Conservation (phyloP, 1,140 invertebrate species). For the Lepidurus couesii region DNA sequence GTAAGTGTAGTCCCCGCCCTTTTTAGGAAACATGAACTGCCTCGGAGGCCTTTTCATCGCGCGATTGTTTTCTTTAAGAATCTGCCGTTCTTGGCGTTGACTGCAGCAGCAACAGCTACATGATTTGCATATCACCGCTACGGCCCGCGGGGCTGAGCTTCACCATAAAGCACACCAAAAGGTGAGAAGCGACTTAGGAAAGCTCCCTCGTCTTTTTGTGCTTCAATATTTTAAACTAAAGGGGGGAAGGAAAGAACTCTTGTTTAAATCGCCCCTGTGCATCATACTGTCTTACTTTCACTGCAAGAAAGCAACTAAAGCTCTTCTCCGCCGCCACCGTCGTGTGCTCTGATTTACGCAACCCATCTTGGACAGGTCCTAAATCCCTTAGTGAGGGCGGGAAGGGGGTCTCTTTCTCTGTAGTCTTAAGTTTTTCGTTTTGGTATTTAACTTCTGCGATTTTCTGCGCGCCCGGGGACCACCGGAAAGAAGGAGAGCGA, state of each 20-base stretch:
- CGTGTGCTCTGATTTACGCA: neutral
- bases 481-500: neutral
- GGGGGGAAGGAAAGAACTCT: neutral
- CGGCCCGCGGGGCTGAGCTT: neutral
- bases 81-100: neutral
- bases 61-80: conserved; percentile 14
- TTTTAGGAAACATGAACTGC: neutral
- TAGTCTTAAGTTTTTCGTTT: neutral
- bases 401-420: neutral
- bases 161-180: neutral
- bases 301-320: neutral
- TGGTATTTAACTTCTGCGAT: neutral
- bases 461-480: neutral
- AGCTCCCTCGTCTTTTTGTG: neutral
- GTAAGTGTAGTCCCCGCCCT: neutral
- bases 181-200: neutral
- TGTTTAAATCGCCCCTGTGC: neutral
- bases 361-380: neutral
- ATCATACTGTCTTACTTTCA: neutral
- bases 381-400: neutral
- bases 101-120: neutral
- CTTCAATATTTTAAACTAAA: neutral
- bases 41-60: neutral
- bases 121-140: neutral
- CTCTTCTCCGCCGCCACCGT: neutral